Base-by-base conservation (phyloP, 2,113 vertebrate species). In the Phycodurus eques region DNA sequence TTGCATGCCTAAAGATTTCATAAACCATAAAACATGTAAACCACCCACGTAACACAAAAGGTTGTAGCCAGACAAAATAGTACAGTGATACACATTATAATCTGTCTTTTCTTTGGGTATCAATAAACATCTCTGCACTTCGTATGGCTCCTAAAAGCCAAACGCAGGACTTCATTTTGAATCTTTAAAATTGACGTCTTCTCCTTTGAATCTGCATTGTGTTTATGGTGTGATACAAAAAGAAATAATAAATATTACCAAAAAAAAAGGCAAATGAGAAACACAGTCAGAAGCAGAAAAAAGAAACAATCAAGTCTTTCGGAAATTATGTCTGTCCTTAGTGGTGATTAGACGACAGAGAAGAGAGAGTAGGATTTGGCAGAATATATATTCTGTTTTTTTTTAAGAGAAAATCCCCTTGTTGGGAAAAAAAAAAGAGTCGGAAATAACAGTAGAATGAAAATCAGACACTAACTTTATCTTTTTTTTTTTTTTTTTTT, bases 261-360 rank as follows among this genome's bases (percentile, higher is more conserved):
- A 10, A 43, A 83, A 63, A 8, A 79, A 72, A 14, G 65, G 59
- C 70, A 49, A 31, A 60, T 61, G 5, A 66, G 65, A 0, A 15
- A 74, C 46, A 65, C 42, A 49, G 71, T n/a, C 66, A 71, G 35
- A 59, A 44, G n/a, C 57, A 47, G 56, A 44, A 65, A 54, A 62
- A 67, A 77, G 33, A 66, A 63, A 57, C 74, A 68, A 76, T 54
- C 22, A 31, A 70, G 69, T 69, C 43, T 76, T 83, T 79, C 71
- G 79, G 71, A 72, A 91, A 90, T 89, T 81, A 90, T 68, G 67
- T 62, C 59, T 4, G n/a, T 80, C 82, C 90, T 88, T 87, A 88
- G 81, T 79, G 72, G n/a, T 87, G 83, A 87, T 87, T 84, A 90
- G 66, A 70, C 76, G 72, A 56, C 68, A 63, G 67, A 31, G 64